phyloP scores from a whole-genome alignment of 2,797 vertebrate genomes.

The Peromyscus melanophrys region DNA sequence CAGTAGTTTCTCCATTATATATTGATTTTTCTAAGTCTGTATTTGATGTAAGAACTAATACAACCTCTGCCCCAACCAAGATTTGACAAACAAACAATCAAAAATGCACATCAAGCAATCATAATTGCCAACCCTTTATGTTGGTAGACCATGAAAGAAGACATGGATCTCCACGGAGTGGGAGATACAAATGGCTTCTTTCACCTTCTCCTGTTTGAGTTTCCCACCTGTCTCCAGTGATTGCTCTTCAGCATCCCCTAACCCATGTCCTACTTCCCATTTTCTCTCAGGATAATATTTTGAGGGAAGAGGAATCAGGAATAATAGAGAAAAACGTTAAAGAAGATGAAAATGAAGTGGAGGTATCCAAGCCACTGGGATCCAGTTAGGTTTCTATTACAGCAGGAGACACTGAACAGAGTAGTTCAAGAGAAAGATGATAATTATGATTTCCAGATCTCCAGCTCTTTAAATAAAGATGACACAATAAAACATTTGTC shows the following conservation, averaged over 20 bases:
- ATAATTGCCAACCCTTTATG: not conserved
- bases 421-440: not conserved
- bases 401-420: not conserved
- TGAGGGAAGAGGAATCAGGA: not conserved
- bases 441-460: not conserved
- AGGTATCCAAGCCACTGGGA: not conserved
- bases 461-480: not conserved
- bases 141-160: not conserved
- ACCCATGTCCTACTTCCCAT: accelerated
- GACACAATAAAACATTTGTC: not conserved
- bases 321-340: not conserved
- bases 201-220: not conserved
- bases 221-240: too few species aligned
- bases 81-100: not conserved
- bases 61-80: not conserved
- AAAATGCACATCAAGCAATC: not conserved
- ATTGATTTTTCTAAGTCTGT: conserved; percentile 18
- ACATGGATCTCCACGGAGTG: too few species aligned
- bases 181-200: accelerated
- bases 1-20: not conserved
- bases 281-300: not conserved
- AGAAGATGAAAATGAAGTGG: not conserved
- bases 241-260: accelerated
- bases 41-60: not conserved
- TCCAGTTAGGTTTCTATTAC: not conserved